Evolutionary conservation across 30 jellyfish, hydroid and myxozoan genomes (phyloP).

Genomic region (Hydractinia echinata): DNA sequence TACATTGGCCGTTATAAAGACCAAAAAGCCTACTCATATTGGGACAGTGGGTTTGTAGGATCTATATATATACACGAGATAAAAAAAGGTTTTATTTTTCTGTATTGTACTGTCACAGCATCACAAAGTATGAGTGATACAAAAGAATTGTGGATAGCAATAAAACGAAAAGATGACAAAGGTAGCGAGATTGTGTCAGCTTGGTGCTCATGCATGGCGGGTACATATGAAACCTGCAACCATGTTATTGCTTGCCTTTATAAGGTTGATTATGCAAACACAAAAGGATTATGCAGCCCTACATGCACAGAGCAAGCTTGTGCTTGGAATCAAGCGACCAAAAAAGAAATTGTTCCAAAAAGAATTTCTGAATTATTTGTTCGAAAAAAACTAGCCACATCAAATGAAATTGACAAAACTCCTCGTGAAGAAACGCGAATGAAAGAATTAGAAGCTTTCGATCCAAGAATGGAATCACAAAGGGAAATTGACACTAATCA

Average conservation of each 20-base stretch:
- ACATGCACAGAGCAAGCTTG: constrained; percentile 30
- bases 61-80: constrained; percentile 10
- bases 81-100: constrained; percentile 14
- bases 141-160: constrained; percentile 59
- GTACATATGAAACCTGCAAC: constrained; percentile 25
- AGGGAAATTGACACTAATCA: not conserved
- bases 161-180: not conserved
- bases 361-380: constrained; percentile 15
- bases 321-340: constrained; percentile 26
- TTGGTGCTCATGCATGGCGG: constrained; percentile 63
- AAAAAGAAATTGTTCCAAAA: constrained; percentile 14
- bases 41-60: constrained; percentile 56
- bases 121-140: constrained; percentile 27
- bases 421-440: constrained; percentile 4
- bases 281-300: not conserved
- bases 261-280: constrained; percentile 32
- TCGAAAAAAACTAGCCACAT: constrained; percentile 18
- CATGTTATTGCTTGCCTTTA: constrained; percentile 39
- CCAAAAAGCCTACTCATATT: constrained; percentile 57
- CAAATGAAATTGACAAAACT: not conserved
- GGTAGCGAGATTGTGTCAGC: constrained; percentile 24
- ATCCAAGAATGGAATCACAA: constrained; percentile 28
- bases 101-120: constrained; percentile 44
- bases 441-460: constrained; percentile 23
- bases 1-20: constrained; percentile 52